A percentile compares a stretch with the other conserved stretches of the same genome.
These are phyloP conservation scores for Ylistrum balloti DNA, from an alignment of 1,140 invertebrate genomes.

Conservation along the genomic window DNA sequence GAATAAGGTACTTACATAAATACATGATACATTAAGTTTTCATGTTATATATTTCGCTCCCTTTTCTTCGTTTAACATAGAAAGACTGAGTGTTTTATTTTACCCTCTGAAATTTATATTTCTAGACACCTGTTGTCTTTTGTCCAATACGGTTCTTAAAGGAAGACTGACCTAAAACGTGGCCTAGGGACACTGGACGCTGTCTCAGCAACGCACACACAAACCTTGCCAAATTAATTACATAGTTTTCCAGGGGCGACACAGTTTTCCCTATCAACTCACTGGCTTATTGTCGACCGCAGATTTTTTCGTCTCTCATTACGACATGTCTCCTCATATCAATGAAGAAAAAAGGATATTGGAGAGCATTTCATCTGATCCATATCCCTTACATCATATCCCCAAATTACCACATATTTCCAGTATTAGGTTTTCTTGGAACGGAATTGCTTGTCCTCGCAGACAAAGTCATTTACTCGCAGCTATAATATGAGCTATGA, in stretches of 20 bases:
- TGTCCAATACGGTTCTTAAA: too few relatives aligned
- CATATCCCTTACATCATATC: slow-evolving; percentile 38
- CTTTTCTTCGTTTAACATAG: too few relatives aligned
- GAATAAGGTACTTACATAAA: too few relatives aligned
- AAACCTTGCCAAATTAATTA: slow-evolving; percentile 20
- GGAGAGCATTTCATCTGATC: neutral
- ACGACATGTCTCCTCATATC: slow-evolving; percentile 33
- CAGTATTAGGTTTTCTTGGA: slow-evolving; percentile 11
- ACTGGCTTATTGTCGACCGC: slow-evolving; percentile 2
- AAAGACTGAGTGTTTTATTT: too few relatives aligned
- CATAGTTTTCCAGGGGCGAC: slow-evolving; percentile 13
- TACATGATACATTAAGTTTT: too few relatives aligned
- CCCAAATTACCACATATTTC: slow-evolving; percentile 21
- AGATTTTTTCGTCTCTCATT: slow-evolving; percentile 14
- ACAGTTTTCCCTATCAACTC: neutral
- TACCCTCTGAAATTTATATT: too few relatives aligned
- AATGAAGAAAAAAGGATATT: slow-evolving; percentile 25
- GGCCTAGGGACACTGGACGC: neutral
- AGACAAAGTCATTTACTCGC: neutral
- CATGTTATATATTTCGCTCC: too few relatives aligned
- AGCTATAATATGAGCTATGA: neutral
- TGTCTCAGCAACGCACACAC: neutral
- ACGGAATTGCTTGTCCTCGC: neutral
- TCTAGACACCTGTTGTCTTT: too few relatives aligned
- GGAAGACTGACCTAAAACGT: neutral